Conservation (phyloP, 2,888 invertebrate species). For the Idaea straminata region DNA sequence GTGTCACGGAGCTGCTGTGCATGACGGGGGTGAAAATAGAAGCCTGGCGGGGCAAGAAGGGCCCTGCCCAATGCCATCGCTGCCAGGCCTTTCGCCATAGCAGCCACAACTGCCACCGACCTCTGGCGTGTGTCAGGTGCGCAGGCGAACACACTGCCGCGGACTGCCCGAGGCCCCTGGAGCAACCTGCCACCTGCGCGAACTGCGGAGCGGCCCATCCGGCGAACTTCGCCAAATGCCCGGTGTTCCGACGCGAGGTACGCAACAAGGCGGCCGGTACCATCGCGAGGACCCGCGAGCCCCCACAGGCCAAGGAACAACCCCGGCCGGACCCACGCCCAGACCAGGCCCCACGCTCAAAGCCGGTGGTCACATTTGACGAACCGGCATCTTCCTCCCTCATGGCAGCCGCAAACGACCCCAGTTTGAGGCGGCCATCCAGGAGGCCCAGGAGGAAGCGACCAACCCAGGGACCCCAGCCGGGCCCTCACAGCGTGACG, state of each 20-base stretch:
- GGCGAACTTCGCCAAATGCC: conserved; percentile 21
- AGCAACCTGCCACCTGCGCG: conserved; percentile 19
- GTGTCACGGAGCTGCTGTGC: conserved; percentile 17
- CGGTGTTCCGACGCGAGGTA: conserved; percentile 10
- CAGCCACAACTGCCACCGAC: conserved; percentile 25
- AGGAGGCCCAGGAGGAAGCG: not conserved
- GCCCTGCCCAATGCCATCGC: conserved; percentile 28
- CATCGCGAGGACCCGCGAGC: conserved; percentile 6
- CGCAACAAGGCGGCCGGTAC: conserved; percentile 16
- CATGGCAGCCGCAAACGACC: no score
- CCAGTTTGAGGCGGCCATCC: not conserved
- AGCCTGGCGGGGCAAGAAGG: conserved; percentile 20
- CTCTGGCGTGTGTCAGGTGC: conserved; percentile 15
- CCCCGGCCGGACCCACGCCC: not conserved
- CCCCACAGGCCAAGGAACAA: no score
- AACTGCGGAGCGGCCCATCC: conserved; percentile 22
- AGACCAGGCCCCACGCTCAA: no score
- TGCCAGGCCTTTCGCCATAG: conserved; percentile 30
- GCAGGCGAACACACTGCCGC: conserved; percentile 14
- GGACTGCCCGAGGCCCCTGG: conserved; percentile 15
- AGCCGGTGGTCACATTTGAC: no score
- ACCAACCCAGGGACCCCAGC: not conserved
- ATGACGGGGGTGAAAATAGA: conserved; percentile 28
- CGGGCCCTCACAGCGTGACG: not conserved
- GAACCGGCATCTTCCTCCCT: no score